phyloP scores from a whole-genome alignment of 2,888 invertebrate species.

The Leucoptera coffeella region DNA sequence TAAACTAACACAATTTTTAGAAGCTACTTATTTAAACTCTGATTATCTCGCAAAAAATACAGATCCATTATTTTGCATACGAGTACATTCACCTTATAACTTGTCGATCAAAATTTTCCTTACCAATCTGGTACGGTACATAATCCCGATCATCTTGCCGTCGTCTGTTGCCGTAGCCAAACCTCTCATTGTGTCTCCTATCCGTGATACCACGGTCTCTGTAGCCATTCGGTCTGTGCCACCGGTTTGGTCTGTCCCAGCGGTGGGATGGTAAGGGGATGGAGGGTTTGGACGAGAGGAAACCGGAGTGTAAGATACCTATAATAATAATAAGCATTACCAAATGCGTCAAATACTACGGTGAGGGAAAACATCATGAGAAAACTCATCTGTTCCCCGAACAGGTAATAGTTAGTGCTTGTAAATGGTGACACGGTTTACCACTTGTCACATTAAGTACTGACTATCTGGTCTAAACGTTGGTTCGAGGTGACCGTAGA shows the following conservation, averaged over 20 bases:
- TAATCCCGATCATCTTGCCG: slow-evolving; percentile 29
- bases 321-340: no score
- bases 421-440: no score
- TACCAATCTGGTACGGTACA: slow-evolving; percentile 53
- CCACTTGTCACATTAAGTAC: no score
- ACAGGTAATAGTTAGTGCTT: no score
- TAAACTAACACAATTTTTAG: no score
- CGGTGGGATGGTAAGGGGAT: slow-evolving; percentile 5
- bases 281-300: slow-evolving; percentile 26
- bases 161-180: slow-evolving; percentile 9
- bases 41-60: no score
- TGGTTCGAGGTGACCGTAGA: no score
- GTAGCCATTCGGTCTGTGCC: neutral
- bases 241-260: slow-evolving; percentile 5
- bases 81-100: slow-evolving; percentile 9
- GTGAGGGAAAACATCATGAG: no score
- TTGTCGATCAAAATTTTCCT: slow-evolving; percentile 17
- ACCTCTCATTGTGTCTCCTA: slow-evolving; percentile 14
- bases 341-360: no score
- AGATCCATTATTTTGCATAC: neutral
- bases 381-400: no score
- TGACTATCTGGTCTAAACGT: no score
- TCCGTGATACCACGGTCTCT: slow-evolving; percentile 6
- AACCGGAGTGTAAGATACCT: slow-evolving; percentile 36
- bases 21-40: no score